These are phyloP conservation scores for Oryzias celebensis DNA, from an alignment of 2,113 vertebrate species.

Conservation along the genomic window DNA sequence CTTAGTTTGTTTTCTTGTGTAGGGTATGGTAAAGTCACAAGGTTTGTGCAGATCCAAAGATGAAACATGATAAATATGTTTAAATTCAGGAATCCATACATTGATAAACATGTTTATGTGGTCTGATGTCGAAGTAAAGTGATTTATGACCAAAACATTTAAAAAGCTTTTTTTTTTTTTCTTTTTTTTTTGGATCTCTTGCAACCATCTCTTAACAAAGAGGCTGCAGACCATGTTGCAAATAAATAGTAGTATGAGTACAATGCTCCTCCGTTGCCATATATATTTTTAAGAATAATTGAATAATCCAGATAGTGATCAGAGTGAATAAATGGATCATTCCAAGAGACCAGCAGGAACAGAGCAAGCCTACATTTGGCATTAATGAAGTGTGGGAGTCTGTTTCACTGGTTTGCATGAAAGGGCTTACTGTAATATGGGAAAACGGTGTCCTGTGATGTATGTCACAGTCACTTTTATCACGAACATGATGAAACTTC, in stretches of 20 bases:
- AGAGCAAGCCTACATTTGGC: constrained; percentile 26
- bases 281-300: constrained; percentile 73
- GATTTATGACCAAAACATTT: constrained; percentile 26
- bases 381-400: constrained; percentile 40
- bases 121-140: constrained; percentile 51
- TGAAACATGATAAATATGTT: constrained; percentile 23
- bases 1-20: constrained; percentile 21
- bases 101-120: constrained; percentile 23
- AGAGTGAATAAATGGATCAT: constrained; percentile 63
- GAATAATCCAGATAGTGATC: constrained; percentile 75
- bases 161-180: too few species aligned
- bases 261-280: constrained; percentile 66
- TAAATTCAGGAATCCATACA: constrained; percentile 37
- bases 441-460: constrained; percentile 45
- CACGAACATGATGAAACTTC: constrained; percentile 56
- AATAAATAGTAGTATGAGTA: constrained; percentile 77
- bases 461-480: constrained; percentile 67
- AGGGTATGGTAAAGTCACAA: constrained; percentile 30
- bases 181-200: too few species aligned
- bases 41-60: constrained; percentile 28
- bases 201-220: constrained; percentile 1
- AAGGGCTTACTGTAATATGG: constrained; percentile 63
- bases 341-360: constrained; percentile 27
- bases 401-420: constrained; percentile 48
- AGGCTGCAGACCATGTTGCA: constrained; percentile 68